phyloP scores from a whole-genome alignment of 2,113 vertebrate species.

The Phainopepla nitens region DNA sequence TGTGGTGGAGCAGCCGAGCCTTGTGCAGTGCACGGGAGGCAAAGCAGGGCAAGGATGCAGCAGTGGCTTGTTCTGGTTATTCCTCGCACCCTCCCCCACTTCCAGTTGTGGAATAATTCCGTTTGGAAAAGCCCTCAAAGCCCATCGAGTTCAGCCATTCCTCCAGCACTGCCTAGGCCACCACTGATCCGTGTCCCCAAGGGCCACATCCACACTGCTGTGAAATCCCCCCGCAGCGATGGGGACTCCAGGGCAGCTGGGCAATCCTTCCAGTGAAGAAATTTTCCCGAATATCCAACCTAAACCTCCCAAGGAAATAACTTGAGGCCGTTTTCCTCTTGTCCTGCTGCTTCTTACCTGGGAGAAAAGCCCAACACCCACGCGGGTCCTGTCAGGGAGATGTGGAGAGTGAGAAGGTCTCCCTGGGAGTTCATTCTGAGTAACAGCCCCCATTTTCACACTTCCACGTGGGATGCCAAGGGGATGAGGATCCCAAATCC shows the following conservation, averaged over 20 bases:
- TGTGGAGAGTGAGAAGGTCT: not conserved
- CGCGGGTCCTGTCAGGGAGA: not conserved
- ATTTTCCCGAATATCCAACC: not conserved
- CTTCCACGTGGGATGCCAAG: not conserved
- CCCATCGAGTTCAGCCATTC: accelerated
- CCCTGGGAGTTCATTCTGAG: not conserved
- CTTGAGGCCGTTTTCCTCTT: not conserved
- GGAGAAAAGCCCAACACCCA: accelerated
- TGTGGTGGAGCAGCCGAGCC: not conserved
- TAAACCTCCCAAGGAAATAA: not conserved
- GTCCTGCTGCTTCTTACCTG: accelerated
- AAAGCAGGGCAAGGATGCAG: not conserved
- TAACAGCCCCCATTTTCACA: not conserved
- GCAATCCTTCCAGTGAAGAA: not conserved
- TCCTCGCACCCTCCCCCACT: too few relatives aligned
- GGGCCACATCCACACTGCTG: not conserved
- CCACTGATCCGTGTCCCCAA: not conserved
- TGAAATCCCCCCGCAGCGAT: not conserved
- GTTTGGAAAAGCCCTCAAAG: not conserved
- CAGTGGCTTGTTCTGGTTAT: accelerated
- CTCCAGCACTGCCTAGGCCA: not conserved
- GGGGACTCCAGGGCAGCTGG: not conserved
- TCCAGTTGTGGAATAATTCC: accelerated
- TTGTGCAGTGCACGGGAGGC: accelerated
- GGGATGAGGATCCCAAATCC: not conserved